Evolutionary conservation across 23 tunicate species (phyloP).

Genomic region (Botrylloides violaceus): DNA sequence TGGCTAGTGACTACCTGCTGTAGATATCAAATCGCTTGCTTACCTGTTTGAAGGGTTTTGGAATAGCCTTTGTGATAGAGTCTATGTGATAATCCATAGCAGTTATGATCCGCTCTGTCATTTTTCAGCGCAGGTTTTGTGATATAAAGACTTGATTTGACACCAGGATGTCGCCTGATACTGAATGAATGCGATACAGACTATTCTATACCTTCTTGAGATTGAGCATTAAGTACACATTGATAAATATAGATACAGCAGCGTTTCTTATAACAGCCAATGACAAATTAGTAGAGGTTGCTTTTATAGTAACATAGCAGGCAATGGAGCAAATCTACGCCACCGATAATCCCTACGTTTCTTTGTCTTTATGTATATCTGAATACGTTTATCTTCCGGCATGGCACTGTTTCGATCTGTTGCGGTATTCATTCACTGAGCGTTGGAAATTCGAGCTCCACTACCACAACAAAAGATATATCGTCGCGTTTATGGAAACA

Average conservation of each 20-base stretch:
- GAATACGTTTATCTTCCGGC: not conserved
- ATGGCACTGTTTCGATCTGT: not conserved
- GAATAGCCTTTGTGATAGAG: slow-evolving; percentile 30
- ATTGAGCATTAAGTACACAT: too few species aligned
- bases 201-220: too few species aligned
- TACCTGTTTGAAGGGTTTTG: not conserved
- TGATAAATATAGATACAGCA: too few species aligned
- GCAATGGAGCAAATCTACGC: too few species aligned
- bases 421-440: not conserved
- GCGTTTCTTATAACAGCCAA: too few species aligned
- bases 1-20: not conserved
- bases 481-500: not conserved
- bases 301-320: too few species aligned
- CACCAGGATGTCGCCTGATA: too few species aligned
- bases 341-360: too few species aligned
- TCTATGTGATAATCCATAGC: slow-evolving; percentile 74
- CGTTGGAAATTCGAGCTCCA: not conserved
- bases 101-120: slow-evolving; percentile 72
- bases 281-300: too few species aligned
- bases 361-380: not conserved
- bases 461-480: not conserved
- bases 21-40: not conserved
- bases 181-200: too few species aligned
- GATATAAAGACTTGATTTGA: too few species aligned
- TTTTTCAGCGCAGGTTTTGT: slow-evolving; percentile 4